Percentiles rank a stretch among this genome's conserved stretches.
Conservation (phyloP, 2,113 vertebrate genomes). For the Hippocampus abdominalis region DNA sequence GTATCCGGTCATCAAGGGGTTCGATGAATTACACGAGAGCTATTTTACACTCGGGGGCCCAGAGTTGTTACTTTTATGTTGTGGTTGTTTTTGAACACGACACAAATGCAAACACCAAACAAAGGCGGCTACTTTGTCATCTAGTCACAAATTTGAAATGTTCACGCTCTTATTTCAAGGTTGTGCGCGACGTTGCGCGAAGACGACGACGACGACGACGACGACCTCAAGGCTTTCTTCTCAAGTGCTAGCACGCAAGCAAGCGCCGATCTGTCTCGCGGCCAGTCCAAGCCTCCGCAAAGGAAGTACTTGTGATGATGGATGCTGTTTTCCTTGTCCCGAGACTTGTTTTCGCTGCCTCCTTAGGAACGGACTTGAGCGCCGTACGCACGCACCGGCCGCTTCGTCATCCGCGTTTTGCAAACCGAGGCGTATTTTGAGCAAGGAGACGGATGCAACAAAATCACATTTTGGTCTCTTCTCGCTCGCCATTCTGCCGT, state of each 20-base stretch:
- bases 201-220: not conserved
- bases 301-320: slow-evolving; percentile 27
- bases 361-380: slow-evolving; percentile 38
- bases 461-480: not conserved
- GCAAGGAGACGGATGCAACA: too few relatives aligned
- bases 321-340: slow-evolving; percentile 34
- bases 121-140: too few relatives aligned
- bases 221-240: not conserved
- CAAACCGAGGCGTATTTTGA: slow-evolving; percentile 39
- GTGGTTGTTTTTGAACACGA: too few relatives aligned
- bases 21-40: too few relatives aligned
- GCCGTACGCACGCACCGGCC: not conserved
- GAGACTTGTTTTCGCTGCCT: slow-evolving; percentile 17
- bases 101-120: too few relatives aligned
- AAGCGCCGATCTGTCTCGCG: slow-evolving; percentile 11
- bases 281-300: not conserved
- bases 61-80: too few relatives aligned
- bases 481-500: too few relatives aligned
- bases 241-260: slow-evolving; percentile 13
- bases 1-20: too few relatives aligned
- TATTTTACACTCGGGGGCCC: too few relatives aligned
- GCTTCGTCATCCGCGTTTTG: not conserved
- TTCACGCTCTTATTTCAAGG: not conserved
- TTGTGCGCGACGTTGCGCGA: not conserved
- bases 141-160: not conserved